These are phyloP conservation scores for Neosilurus mollespiculum DNA, from an alignment of 2,797 vertebrate species.

Conservation along the genomic window DNA sequence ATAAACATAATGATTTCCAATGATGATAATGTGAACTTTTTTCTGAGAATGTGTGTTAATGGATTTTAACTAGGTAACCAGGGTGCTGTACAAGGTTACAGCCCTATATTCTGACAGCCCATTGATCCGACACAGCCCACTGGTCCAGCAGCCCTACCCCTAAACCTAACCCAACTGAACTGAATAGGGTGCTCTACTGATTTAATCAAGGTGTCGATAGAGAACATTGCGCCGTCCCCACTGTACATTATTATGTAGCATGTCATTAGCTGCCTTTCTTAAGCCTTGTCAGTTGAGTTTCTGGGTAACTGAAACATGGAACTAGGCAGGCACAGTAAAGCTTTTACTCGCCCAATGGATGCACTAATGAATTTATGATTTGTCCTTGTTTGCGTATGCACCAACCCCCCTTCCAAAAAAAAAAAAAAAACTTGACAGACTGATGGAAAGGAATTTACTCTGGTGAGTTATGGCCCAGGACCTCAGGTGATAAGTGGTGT, in stretches of 20 bases:
- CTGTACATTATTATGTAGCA: background rate
- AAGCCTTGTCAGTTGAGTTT: background rate
- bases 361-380: constrained; percentile 3
- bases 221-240: too few species aligned
- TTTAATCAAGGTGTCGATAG: too few species aligned
- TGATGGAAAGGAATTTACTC: constrained; percentile 2
- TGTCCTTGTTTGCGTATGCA: background rate
- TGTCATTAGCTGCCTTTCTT: background rate
- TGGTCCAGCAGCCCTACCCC: too few species aligned
- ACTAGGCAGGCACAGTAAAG: background rate
- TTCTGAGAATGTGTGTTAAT: background rate
- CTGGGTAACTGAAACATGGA: background rate
- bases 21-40: background rate
- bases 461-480: constrained; percentile 10
- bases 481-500: constrained; percentile 14
- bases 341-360: background rate
- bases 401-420: too few species aligned
- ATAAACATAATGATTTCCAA: background rate
- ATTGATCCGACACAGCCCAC: too few species aligned
- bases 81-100: too few species aligned
- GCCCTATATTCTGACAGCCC: too few species aligned
- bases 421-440: too few species aligned
- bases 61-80: background rate
- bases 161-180: too few species aligned
- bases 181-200: too few species aligned